Percentiles rank a stretch among this genome's conserved stretches.
Evolutionary conservation across 2,797 vertebrate genomes (phyloP).

Genomic region (Bradypus variegatus): DNA sequence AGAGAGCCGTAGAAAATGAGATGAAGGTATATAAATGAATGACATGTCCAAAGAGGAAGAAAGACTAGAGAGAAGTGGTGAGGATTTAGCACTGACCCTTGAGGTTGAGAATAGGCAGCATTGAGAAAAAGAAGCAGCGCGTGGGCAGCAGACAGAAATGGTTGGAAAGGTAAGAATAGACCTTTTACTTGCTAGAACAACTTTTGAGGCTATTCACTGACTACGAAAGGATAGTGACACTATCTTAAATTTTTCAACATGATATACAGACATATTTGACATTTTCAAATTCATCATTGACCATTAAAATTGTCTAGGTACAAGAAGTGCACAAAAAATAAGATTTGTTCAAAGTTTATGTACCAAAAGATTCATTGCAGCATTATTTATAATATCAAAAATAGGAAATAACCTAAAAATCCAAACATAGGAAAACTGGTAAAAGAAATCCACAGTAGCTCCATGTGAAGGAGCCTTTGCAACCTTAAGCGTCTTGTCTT

Average conservation of each 20-base stretch:
- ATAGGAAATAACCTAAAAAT: background rate
- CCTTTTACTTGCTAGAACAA: background rate
- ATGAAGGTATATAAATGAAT: background rate
- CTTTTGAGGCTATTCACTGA: background rate
- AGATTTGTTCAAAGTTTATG: background rate
- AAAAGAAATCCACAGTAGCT: background rate
- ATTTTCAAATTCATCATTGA: background rate
- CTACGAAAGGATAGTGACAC: background rate
- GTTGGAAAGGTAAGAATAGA: background rate
- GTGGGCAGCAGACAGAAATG: background rate
- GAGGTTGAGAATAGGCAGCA: background rate
- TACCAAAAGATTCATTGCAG: background rate
- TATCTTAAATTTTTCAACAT: background rate
- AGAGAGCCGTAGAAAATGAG: background rate
- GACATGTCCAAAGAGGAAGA: background rate
- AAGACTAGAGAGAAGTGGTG: background rate
- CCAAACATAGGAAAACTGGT: background rate
- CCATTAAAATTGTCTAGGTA: background rate
- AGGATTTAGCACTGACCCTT: background rate
- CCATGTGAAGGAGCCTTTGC: background rate
- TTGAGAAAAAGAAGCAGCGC: background rate
- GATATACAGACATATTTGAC: background rate
- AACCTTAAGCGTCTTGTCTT: background rate
- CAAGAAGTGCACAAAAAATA: background rate
- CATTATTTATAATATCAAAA: background rate